Evolutionary conservation across 2,797 vertebrate species (phyloP).

Genomic region (Enteromius trimaculatus): DNA sequence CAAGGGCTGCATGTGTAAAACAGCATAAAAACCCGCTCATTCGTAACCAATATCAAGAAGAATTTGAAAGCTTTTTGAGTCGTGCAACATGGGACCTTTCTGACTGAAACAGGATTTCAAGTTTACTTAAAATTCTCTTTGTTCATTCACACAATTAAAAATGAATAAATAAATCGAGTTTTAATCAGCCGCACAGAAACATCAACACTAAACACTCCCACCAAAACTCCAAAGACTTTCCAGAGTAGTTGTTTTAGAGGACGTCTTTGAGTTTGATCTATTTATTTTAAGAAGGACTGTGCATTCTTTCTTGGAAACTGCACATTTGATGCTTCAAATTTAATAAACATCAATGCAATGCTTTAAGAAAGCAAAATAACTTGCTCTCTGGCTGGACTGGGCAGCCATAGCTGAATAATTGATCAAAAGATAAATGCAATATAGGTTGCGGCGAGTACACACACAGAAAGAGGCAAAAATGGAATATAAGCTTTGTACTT

Average conservation of each 20-base stretch:
- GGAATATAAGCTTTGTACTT: background rate
- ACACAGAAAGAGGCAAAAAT: background rate
- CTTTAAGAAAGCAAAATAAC: background rate
- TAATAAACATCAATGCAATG: background rate
- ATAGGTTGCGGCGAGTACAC: background rate
- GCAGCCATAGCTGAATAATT: slow-evolving; percentile 13
- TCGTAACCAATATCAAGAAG: background rate
- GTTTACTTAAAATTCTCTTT: slow-evolving; percentile 9
- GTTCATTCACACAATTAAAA: slow-evolving; percentile 8
- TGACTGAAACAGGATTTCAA: background rate
- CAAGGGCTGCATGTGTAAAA: slow-evolving; percentile 3
- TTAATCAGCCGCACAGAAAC: background rate
- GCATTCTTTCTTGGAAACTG: slow-evolving; percentile 1
- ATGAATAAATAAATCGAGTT: background rate
- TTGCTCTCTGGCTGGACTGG: background rate
- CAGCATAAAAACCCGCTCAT: background rate
- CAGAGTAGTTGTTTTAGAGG: background rate
- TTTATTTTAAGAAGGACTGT: slow-evolving; percentile 3
- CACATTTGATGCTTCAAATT: slow-evolving; percentile 11
- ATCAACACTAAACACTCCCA: background rate
- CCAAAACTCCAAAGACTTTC: background rate
- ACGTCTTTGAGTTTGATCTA: background rate
- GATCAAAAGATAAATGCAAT: slow-evolving; percentile 33
- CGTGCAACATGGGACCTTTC: background rate
- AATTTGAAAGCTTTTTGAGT: background rate